Base-by-base conservation (phyloP, 2,888 invertebrate genomes). In the Sinopyrophorus schimmeli region DNA sequence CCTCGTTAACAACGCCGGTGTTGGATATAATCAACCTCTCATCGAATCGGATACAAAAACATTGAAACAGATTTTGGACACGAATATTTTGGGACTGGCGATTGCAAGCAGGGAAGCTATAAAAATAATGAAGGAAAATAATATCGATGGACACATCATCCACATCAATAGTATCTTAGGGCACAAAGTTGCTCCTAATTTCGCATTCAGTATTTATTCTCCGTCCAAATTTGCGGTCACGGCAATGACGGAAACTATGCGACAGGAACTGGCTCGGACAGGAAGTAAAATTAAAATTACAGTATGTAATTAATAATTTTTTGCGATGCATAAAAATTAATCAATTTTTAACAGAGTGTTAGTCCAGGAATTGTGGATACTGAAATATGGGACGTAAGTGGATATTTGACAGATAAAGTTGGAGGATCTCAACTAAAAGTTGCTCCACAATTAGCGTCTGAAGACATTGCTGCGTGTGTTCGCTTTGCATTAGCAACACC, bases 11-110 rank as follows among this genome's bases (percentile, higher is more conserved):
- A 58, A 56, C 10, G 57, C 59, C 5, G 59, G 57, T 5, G 11
- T 59, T 12, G 31, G 6, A 5, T 18, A 21, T 17, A 28, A 27
- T 4, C 54, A 46, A n/a, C 52, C 51, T 4, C 24, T 57, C 0
- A 35, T 51, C 2, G 47, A 53, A 5, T 62, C 62, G 3, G 47
- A 61, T 28, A 53, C 57, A 5, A 32, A 47, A 3, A 43, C 39
- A 1, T 64, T 62, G 62, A 55, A 47, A 16, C 37, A 49, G 20
- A 50, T 64, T 5, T 20, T 64, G 6, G 58, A 64, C 38, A 60
- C 60, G 3, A 64, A 64, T 34, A 37, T 64, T 1, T 20, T 62
- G 7, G 63, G 52, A 1, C 12, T 38, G 14, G 15, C 17, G 1
- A 47, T 62, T 3, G 57, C 57, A 7, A 50, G 55, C 1, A 39